Percentiles rank a stretch among this genome's conserved stretches.
phyloP scores from a whole-genome alignment of 1,140 invertebrate species.

The Telenomus remus region DNA sequence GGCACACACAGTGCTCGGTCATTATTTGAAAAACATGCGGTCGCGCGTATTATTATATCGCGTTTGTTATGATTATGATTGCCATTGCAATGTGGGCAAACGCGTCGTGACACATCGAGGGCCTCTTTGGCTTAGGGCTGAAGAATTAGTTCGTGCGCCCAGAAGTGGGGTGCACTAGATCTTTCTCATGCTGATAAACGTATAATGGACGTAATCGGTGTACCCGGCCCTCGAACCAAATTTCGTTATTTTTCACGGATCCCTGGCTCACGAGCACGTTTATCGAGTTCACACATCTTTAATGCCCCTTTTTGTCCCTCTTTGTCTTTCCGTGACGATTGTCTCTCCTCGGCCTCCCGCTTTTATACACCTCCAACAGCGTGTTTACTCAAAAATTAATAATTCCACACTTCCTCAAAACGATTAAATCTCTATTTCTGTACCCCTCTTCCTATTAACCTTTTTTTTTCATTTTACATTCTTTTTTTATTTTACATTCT shows the following conservation, averaged over 20 bases:
- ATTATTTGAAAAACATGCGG: constrained; percentile 58
- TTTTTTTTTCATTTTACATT: background rate
- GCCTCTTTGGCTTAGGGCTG: constrained; percentile 54
- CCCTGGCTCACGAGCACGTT: constrained; percentile 57
- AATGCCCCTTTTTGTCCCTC: constrained; percentile 47
- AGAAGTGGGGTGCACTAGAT: constrained; percentile 64
- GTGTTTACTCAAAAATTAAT: constrained; percentile 34
- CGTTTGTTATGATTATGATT: constrained; percentile 41
- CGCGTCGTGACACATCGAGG: constrained; percentile 71
- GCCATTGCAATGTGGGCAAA: constrained; percentile 46
- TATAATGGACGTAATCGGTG: constrained; percentile 75
- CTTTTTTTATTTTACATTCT: too few species aligned
- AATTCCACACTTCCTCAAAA: constrained; percentile 30
- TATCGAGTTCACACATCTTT: constrained; percentile 55
- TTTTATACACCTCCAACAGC: constrained; percentile 27
- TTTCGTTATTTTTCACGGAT: constrained; percentile 75
- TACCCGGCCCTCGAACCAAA: constrained; percentile 66
- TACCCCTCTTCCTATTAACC: background rate
- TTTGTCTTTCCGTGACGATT: constrained; percentile 47
- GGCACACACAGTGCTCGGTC: constrained; percentile 54
- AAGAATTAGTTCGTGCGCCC: constrained; percentile 57
- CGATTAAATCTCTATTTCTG: background rate
- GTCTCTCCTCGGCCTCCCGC: constrained; percentile 28
- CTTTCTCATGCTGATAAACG: constrained; percentile 76
- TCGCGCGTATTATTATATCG: constrained; percentile 45